Percentiles rank a stretch among this genome's conserved stretches.
These are phyloP conservation scores for Epinephelus malabaricus DNA, from an alignment of 2,797 vertebrate genomes.

Conservation along the genomic window DNA sequence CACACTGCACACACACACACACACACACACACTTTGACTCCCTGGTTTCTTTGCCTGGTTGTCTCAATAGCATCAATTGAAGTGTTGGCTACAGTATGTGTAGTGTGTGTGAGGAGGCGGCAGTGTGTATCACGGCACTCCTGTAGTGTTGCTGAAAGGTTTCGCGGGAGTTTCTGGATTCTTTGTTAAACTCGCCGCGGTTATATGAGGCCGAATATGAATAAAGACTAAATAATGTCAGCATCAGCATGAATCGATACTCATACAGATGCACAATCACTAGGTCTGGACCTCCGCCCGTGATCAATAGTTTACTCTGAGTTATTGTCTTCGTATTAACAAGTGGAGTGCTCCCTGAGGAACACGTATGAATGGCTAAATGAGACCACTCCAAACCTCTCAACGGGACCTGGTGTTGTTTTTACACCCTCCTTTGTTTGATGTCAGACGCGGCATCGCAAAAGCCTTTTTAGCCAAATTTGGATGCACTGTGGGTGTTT, in stretches of 20 bases:
- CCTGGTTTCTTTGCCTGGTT: slow-evolving; percentile 46
- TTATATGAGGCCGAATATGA: slow-evolving; percentile 80
- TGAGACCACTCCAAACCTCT: slow-evolving; percentile 79
- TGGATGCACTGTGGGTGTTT: slow-evolving; percentile 80
- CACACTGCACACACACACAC: slow-evolving; percentile 15
- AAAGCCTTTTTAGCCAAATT: slow-evolving; percentile 82
- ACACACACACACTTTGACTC: slow-evolving; percentile 38
- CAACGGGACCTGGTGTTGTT: slow-evolving; percentile 80
- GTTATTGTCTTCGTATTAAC: slow-evolving; percentile 86
- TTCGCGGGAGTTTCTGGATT: slow-evolving; percentile 65
- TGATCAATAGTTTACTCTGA: slow-evolving; percentile 84
- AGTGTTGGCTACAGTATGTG: slow-evolving; percentile 38
- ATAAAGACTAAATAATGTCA: slow-evolving; percentile 86
- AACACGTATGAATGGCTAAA: slow-evolving; percentile 82
- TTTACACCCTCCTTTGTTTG: slow-evolving; percentile 80
- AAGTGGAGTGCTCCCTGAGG: slow-evolving; percentile 81
- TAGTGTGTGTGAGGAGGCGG: slow-evolving; percentile 44
- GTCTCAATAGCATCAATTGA: slow-evolving; percentile 70
- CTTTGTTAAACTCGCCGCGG: slow-evolving; percentile 76
- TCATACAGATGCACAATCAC: slow-evolving; percentile 82
- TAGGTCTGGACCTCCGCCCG: slow-evolving; percentile 72
- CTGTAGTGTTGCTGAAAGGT: slow-evolving; percentile 82
- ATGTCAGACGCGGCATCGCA: slow-evolving; percentile 72
- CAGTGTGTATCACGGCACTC: slow-evolving; percentile 65
- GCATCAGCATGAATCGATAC: slow-evolving; percentile 84